phyloP scores from a whole-genome alignment of 2,113 vertebrate species.

The Nasalis larvatus region DNA sequence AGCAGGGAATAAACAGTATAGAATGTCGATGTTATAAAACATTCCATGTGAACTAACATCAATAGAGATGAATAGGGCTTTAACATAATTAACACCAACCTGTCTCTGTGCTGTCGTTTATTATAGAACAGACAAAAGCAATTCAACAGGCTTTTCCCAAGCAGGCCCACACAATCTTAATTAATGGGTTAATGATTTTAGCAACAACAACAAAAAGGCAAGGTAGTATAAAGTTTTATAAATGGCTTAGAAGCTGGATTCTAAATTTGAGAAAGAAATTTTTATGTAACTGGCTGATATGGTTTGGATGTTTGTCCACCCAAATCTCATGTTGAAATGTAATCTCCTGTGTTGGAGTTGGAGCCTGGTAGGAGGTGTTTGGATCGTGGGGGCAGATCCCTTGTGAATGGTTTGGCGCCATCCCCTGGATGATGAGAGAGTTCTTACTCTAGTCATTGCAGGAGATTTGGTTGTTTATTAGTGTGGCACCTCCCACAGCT shows the following conservation, averaged over 20 bases:
- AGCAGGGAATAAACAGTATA: conserved; percentile 71
- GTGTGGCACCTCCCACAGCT: too few relatives aligned
- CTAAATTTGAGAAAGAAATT: conserved; percentile 5
- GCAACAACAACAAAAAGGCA: conserved; percentile 48
- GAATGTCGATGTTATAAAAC: conserved; percentile 71
- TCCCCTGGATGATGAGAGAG: too few relatives aligned
- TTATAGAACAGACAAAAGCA: conserved; percentile 66
- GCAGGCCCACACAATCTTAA: conserved; percentile 34
- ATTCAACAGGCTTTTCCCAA: conserved; percentile 67
- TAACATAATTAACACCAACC: conserved; percentile 62
- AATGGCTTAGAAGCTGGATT: neutral
- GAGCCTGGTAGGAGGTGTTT: too few relatives aligned
- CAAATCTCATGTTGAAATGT: too few relatives aligned
- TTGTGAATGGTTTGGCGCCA: too few relatives aligned
- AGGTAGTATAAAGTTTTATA: conserved; percentile 25
- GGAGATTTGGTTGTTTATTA: too few relatives aligned
- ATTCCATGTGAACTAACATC: conserved; percentile 72
- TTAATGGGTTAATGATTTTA: conserved; percentile 78
- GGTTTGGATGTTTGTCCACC: too few relatives aligned
- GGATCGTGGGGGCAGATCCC: too few relatives aligned
- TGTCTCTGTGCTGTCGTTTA: conserved; percentile 63
- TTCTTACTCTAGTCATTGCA: too few relatives aligned
- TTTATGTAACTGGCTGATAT: neutral
- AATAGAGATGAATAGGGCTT: conserved; percentile 68
- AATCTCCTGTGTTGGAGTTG: too few relatives aligned